Conservation (phyloP, 92 coral and sea anemone species). For the Meandrina meandrites region DNA sequence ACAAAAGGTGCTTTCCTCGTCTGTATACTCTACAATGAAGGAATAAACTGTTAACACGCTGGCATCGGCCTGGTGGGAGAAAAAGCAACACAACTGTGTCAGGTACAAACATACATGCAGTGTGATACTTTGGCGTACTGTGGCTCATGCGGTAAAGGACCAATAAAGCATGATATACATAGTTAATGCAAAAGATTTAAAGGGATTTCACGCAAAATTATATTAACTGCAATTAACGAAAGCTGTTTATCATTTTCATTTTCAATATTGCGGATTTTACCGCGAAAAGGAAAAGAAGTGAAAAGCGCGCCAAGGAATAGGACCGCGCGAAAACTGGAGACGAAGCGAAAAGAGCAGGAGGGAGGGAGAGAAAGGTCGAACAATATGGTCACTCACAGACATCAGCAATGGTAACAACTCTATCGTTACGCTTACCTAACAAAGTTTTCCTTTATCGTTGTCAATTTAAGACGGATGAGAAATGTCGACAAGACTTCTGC, state of each 20-base stretch:
- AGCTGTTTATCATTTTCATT: neutral
- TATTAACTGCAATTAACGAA: too few species aligned
- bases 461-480: conserved; percentile 78
- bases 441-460: conserved; percentile 63
- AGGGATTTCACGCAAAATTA: too few species aligned
- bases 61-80: conserved; percentile 32
- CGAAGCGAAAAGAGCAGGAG: too few species aligned
- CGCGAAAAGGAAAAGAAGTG: neutral
- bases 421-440: conserved; percentile 53
- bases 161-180: too few species aligned
- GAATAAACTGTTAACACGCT: conserved; percentile 4
- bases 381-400: too few species aligned
- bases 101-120: neutral
- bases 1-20: neutral
- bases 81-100: neutral
- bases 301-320: neutral
- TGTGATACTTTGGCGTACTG: neutral
- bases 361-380: neutral
- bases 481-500: conserved; percentile 84
- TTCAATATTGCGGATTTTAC: neutral
- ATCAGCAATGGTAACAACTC: neutral
- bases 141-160: too few species aligned
- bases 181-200: too few species aligned
- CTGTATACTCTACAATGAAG: neutral
- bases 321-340: neutral